Evolutionary conservation across 1,140 invertebrate genomes (phyloP).

Genomic region (Drosophila sulfurigaster): DNA sequence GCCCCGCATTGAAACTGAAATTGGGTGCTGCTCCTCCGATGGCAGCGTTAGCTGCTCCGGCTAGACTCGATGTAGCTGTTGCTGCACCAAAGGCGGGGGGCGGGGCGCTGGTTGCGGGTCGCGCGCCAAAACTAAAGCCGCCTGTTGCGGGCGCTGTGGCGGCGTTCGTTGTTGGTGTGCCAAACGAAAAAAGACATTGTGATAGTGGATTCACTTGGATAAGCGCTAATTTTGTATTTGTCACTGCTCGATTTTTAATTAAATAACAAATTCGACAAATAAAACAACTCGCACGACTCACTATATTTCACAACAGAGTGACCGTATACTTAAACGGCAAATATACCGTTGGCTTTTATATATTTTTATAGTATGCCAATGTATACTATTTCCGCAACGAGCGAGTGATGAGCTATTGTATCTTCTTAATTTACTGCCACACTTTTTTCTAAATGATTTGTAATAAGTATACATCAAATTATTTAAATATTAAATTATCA

Average conservation of each 20-base stretch:
- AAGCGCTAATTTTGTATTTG: slow-evolving; percentile 7
- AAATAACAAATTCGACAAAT: not conserved
- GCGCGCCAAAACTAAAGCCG: slow-evolving; percentile 74
- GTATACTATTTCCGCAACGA: not conserved
- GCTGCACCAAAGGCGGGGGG: slow-evolving; percentile 63
- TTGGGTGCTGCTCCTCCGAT: slow-evolving; percentile 19
- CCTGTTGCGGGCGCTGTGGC: slow-evolving; percentile 45
- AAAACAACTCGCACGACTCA: not conserved
- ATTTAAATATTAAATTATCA: too few relatives aligned
- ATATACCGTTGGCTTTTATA: not conserved
- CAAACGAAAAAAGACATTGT: slow-evolving; percentile 78
- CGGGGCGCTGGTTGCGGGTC: slow-evolving; percentile 47
- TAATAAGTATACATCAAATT: too few relatives aligned
- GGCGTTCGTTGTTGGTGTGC: slow-evolving; percentile 54
- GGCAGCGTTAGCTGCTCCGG: slow-evolving; percentile 40
- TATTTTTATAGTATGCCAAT: not conserved
- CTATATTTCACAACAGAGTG: not conserved
- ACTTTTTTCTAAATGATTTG: too few relatives aligned
- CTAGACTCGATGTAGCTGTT: slow-evolving; percentile 30
- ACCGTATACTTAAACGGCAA: not conserved
- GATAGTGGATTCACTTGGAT: not conserved
- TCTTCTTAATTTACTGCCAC: too few relatives aligned
- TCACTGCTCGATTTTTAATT: not conserved
- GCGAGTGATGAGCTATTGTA: too few relatives aligned
- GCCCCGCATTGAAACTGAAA: slow-evolving; percentile 30